Percentiles rank a stretch among this genome's conserved stretches.
These are phyloP conservation scores for Acleris literana DNA, from an alignment of 2,888 invertebrate genomes.

Conservation along the genomic window DNA sequence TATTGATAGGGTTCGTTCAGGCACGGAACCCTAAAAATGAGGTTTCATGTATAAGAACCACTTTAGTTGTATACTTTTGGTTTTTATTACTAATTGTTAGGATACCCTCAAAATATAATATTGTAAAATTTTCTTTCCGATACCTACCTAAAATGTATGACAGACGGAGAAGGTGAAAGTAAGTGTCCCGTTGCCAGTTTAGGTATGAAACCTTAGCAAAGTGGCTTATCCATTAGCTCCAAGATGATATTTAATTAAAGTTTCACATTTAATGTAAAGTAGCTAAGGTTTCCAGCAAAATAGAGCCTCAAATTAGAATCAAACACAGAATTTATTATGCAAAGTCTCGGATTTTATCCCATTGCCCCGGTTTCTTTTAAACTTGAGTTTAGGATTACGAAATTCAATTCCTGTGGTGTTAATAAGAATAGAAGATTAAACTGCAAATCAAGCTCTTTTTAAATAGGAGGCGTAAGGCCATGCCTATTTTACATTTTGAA, in stretches of 20 bases:
- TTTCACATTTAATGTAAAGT: neutral
- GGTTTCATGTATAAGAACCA: too few relatives aligned
- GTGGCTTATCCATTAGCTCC: too few relatives aligned
- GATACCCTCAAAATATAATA: too few relatives aligned
- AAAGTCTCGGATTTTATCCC: constrained; percentile 2
- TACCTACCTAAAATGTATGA: too few relatives aligned
- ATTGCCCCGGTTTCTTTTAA: neutral
- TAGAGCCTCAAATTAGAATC: neutral
- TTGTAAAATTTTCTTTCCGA: too few relatives aligned
- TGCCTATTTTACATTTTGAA: neutral
- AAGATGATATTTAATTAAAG: neutral
- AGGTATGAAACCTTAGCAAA: too few relatives aligned
- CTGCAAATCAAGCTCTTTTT: neutral
- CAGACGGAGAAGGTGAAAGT: too few relatives aligned
- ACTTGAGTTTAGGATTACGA: neutral
- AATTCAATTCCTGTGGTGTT: neutral
- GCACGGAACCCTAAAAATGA: too few relatives aligned
- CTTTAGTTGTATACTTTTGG: too few relatives aligned
- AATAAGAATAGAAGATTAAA: neutral
- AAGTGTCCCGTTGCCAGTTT: too few relatives aligned
- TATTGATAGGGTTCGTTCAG: too few relatives aligned
- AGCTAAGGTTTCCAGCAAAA: neutral
- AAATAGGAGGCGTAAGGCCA: neutral
- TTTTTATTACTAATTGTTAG: too few relatives aligned
- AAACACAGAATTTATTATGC: constrained; percentile 8